Evolutionary conservation across 1,140 invertebrate species (phyloP), one percentile per base, ranked within the genome.

Genomic region (Dolichoris vasculosae): DNA sequence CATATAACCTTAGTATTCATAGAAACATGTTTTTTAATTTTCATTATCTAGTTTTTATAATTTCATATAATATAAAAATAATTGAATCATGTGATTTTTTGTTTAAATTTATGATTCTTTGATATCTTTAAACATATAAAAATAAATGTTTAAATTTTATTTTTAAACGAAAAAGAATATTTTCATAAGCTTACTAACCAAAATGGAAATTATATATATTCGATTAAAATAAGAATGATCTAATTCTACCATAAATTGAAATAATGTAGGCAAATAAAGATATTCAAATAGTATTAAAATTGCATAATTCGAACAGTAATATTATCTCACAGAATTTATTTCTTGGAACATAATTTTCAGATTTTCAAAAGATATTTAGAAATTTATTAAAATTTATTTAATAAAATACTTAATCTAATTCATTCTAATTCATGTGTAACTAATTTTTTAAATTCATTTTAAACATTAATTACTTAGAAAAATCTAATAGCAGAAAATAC

Each of bases 241-340:
- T 32, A 32, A 35, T 15, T 6, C 32, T 15, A 69, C 6, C 0
- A 69, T 20, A 67, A 20, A 69, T 69, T 38, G 11, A 0, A 69
- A 69, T 69, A 67, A 35, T 67, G 4, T 67, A 59, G 0, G 55
- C 13, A 59, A 59, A 59, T 59, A 59, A 59, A 59, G 55, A 26
- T 59, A 59, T 59, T 59, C 23, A 59, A 59, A 59, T 20, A 15
- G n/a, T 32, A 51, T 67, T 79, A 82, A 85, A 79, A 59, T 26
- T 79, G 38, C 78, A 82, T 79, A 35, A 20, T 69, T 69, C 35
- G 8, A 11, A 69, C 32, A 20, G 30, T 1, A 35, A 69, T 38
- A 69, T 69, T 69, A 69, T 13, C 11, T 69, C 32, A 3, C 64
- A 69, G 2, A 11, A 69, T 69, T 26, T 26, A 26, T 26, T 26